Percentiles rank a stretch among this genome's conserved stretches.
These are phyloP conservation scores for Eugnorisma glareosa DNA, from an alignment of 2,888 invertebrate genomes.

Conservation along the genomic window DNA sequence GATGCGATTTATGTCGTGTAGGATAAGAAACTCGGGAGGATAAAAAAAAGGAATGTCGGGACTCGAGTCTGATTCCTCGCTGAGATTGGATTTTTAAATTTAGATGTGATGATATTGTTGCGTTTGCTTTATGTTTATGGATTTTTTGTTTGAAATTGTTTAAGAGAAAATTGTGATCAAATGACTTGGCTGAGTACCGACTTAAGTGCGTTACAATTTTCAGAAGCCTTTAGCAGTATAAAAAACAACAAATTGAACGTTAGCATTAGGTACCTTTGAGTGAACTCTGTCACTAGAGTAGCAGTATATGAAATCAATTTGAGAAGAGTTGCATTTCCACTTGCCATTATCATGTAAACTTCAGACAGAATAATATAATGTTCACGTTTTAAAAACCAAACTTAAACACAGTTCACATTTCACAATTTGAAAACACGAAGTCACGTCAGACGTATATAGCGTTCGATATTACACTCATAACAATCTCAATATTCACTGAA, in stretches of 20 bases:
- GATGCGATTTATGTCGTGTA: conserved; percentile 85
- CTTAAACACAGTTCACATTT: conserved; percentile 19
- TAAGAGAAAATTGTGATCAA: conserved; percentile 50
- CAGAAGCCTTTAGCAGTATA: background rate
- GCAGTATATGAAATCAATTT: background rate
- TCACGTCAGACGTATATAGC: conserved; percentile 48
- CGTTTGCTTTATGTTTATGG: conserved; percentile 71
- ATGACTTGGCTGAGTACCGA: conserved; percentile 30
- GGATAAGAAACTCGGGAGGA: conserved; percentile 84
- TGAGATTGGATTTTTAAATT: conserved; percentile 89
- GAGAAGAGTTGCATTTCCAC: background rate
- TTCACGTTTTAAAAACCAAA: conserved; percentile 11
- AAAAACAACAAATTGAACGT: background rate
- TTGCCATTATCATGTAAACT: conserved; percentile 1
- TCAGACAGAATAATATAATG: background rate
- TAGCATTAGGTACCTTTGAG: conserved; percentile 7
- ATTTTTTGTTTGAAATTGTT: conserved; percentile 69
- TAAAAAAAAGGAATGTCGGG: conserved; percentile 85
- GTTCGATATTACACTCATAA: conserved; percentile 52
- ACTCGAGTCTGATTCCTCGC: conserved; percentile 81
- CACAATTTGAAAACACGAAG: conserved; percentile 38
- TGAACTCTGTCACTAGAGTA: background rate
- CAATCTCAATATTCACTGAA: conserved; percentile 46
- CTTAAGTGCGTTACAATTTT: conserved; percentile 20
- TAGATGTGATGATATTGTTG: conserved; percentile 85